These are phyloP conservation scores for Heliconius cydno DNA, from an alignment of 2,888 invertebrate genomes.

Conservation along the genomic window DNA sequence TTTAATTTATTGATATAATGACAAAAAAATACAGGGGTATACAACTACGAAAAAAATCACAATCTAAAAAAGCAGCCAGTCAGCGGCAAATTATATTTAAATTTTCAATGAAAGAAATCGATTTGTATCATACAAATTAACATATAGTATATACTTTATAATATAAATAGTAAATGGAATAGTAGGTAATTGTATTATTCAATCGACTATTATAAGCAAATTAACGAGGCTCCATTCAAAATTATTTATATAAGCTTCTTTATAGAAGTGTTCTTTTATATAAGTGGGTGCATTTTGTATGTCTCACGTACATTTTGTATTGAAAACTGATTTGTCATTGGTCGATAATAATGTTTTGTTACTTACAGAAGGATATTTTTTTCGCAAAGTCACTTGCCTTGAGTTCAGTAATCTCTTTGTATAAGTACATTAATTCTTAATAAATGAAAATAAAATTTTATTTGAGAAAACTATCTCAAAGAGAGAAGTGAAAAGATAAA, in stretches of 20 bases:
- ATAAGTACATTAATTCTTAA: not conserved
- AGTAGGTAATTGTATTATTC: constrained; percentile 12
- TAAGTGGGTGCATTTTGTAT: constrained; percentile 4
- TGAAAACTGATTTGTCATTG: constrained; percentile 15
- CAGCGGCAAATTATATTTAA: not conserved
- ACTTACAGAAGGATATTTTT: not conserved
- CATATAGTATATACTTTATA: not conserved
- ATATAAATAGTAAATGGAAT: not conserved
- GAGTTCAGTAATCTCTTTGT: not conserved
- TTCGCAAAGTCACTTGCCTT: not conserved
- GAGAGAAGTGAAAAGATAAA: not conserved
- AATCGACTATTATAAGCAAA: constrained; percentile 3
- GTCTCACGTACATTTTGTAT: not conserved
- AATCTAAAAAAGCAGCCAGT: not conserved
- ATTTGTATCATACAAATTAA: not conserved
- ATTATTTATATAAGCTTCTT: constrained; percentile 1
- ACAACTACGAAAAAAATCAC: no score
- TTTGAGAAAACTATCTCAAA: not conserved
- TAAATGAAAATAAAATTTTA: not conserved
- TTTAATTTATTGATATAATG: no score
- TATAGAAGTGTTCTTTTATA: not conserved
- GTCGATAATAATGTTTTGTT: not conserved
- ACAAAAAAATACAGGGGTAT: no score
- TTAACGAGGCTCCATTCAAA: constrained; percentile 8
- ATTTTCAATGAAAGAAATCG: not conserved